Evolutionary conservation across 2,888 invertebrate genomes (phyloP).

Genomic region (Drosophila fungiperda): DNA sequence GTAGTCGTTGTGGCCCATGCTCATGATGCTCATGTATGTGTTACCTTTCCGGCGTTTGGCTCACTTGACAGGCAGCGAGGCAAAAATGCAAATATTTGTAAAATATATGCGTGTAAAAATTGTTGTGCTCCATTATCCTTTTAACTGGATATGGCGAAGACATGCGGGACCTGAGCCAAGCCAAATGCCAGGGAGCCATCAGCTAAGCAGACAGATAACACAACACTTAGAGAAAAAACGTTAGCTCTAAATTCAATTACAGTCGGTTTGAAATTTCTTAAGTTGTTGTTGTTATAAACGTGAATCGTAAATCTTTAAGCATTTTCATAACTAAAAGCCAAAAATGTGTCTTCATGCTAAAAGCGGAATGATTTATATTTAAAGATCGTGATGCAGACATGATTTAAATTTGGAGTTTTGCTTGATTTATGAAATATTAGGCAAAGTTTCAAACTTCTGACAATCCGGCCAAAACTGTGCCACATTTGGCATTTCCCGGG

Average conservation of each 20-base stretch:
- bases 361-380: not conserved
- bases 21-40: constrained; percentile 13
- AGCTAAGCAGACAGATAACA: constrained; percentile 72
- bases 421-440: not conserved
- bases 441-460: not conserved
- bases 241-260: not conserved
- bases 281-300: not conserved
- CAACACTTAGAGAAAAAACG: constrained; percentile 10
- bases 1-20: not conserved
- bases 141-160: constrained; percentile 78
- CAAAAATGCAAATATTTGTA: constrained; percentile 81
- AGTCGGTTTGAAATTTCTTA: not conserved
- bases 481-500: not conserved
- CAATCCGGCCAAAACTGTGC: not conserved
- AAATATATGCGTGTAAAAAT: constrained; percentile 82
- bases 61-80: constrained; percentile 69
- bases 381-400: not conserved
- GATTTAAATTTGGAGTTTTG: not conserved
- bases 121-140: constrained; percentile 82
- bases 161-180: constrained; percentile 57
- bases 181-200: constrained; percentile 71
- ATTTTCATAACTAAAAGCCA: not conserved
- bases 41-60: constrained; percentile 27
- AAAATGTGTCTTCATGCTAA: not conserved
- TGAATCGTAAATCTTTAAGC: not conserved